These are phyloP conservation scores for Phrixothrix hirtus DNA, from an alignment of 2,888 invertebrate species.

Conservation along the genomic window DNA sequence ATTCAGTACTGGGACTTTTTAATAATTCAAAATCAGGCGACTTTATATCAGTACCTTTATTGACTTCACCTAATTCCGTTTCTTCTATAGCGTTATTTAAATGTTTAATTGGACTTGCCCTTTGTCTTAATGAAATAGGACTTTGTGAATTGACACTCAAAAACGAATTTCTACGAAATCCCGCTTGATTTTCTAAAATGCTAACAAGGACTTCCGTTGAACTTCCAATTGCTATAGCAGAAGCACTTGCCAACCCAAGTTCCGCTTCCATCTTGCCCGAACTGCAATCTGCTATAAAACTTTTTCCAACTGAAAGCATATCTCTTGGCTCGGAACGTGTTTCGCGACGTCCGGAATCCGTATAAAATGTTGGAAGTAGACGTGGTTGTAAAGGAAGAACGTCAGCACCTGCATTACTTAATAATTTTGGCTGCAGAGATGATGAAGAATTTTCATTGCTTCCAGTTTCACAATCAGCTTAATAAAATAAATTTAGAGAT, in stretches of 20 bases:
- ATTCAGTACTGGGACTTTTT: constrained; percentile 50
- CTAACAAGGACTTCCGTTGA: constrained; percentile 51
- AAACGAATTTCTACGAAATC: constrained; percentile 44
- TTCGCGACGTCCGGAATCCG: constrained; percentile 59
- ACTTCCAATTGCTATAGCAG: constrained; percentile 51
- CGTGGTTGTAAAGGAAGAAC: constrained; percentile 75
- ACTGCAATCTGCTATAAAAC: constrained; percentile 26
- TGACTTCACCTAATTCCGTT: constrained; percentile 13
- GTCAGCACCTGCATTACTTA: constrained; percentile 70
- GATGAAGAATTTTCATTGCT: constrained; percentile 59
- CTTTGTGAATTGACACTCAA: constrained; percentile 35
- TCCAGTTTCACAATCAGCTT: constrained; percentile 44
- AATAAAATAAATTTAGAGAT: not conserved
- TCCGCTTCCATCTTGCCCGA: constrained; percentile 41
- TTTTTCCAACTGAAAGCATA: constrained; percentile 43
- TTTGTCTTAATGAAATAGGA: constrained; percentile 16
- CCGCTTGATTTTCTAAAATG: constrained; percentile 50
- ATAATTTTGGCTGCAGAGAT: constrained; percentile 70
- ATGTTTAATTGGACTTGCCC: constrained; percentile 16
- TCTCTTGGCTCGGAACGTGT: constrained; percentile 57
- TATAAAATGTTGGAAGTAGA: constrained; percentile 63
- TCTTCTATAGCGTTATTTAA: constrained; percentile 13
- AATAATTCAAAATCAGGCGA: constrained; percentile 44
- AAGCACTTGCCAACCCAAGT: constrained; percentile 44
- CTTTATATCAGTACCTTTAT: constrained; percentile 22